phyloP scores from a whole-genome alignment of 2,888 invertebrate genomes.

The Acrobasis consociella region DNA sequence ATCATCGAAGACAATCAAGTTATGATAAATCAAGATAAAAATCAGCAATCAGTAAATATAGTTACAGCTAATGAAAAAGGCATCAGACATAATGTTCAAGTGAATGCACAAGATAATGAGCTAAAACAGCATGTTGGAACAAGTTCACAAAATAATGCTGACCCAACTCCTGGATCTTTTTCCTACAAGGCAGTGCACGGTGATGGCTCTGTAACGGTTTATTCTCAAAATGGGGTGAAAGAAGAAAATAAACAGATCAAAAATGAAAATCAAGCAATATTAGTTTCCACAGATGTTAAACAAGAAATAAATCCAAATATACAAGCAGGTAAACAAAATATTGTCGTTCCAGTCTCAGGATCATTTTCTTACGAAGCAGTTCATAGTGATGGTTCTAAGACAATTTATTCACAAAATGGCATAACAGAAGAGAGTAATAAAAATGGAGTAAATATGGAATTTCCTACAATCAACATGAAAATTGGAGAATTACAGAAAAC shows the following conservation, averaged over 20 bases:
- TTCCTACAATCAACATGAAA: no score
- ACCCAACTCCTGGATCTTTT: not conserved
- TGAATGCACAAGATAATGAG: not conserved
- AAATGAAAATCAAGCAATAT: not conserved
- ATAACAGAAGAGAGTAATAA: not conserved
- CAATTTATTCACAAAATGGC: constrained; percentile 1
- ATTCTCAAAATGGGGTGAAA: constrained; percentile 1
- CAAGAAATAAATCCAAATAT: not conserved
- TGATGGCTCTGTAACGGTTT: constrained; percentile 9
- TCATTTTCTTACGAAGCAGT: constrained; percentile 14
- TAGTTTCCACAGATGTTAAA: not conserved
- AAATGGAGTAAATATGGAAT: no score
- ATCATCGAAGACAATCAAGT: not conserved
- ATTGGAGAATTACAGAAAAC: no score
- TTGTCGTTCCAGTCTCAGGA: not conserved
- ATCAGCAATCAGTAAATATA: not conserved
- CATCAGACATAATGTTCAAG: not conserved
- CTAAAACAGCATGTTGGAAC: not conserved
- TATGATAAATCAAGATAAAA: not conserved
- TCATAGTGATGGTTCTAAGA: constrained; percentile 9
- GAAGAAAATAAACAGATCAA: not conserved
- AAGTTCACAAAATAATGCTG: not conserved
- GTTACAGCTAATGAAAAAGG: not conserved
- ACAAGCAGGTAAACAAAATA: not conserved
- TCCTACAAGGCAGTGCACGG: constrained; percentile 5